A percentile compares a stretch with the other conserved stretches of the same genome.
Evolutionary conservation across 2,797 vertebrate species (phyloP).

Genomic region (Pangasius mekongensis): DNA sequence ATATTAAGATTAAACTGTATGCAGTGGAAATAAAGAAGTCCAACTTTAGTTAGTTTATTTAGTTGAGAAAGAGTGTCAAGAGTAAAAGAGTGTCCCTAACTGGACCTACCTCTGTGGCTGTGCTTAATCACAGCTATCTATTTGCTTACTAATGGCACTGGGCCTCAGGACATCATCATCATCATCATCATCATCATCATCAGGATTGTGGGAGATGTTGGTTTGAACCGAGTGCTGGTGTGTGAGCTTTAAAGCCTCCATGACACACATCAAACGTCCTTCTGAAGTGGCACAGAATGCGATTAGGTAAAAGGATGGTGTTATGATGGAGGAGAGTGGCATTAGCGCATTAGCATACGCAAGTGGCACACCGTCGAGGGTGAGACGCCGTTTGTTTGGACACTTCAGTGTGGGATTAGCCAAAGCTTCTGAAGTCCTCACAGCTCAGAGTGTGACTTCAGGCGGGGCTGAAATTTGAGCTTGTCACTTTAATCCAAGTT

Average conservation of each 20-base stretch:
- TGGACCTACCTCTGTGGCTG: not conserved
- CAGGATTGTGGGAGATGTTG: constrained; percentile 37
- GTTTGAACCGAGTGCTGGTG: not conserved
- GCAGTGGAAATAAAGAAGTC: not conserved
- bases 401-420: constrained; percentile 60
- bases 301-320: constrained; percentile 49
- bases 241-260: constrained; percentile 51
- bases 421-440: constrained; percentile 22
- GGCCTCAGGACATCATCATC: not conserved
- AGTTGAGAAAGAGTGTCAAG: not conserved
- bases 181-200: constrained; percentile 21
- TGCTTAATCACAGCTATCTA: not conserved
- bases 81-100: not conserved
- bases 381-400: constrained; percentile 24
- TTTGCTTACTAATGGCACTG: not conserved
- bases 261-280: constrained; percentile 44
- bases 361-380: constrained; percentile 45
- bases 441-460: constrained; percentile 9
- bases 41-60: not conserved
- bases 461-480: not conserved
- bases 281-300: constrained; percentile 57
- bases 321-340: constrained; percentile 40
- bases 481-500: not conserved
- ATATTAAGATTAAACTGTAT: not conserved
- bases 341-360: constrained; percentile 35